Evolutionary conservation across 2,888 invertebrate genomes (phyloP).

Genomic region (Drosophila sordidapex): DNA sequence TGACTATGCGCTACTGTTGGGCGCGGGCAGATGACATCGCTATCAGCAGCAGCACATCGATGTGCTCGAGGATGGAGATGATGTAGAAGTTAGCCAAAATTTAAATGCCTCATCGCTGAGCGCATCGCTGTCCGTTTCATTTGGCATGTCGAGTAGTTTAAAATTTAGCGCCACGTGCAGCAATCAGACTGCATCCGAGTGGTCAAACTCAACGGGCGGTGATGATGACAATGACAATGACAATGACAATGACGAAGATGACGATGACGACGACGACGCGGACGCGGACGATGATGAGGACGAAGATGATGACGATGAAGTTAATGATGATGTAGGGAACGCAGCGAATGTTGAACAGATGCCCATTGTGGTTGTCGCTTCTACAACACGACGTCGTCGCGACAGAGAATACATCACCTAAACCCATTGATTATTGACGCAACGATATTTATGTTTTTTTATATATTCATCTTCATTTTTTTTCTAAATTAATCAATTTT

Average conservation of each 20-base stretch:
- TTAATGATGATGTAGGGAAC: conserved; percentile 21
- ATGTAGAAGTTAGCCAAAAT: conserved; percentile 76
- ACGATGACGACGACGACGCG: conserved; percentile 44
- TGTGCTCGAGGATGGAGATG: conserved; percentile 63
- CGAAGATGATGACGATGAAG: conserved; percentile 33
- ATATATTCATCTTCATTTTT: conserved; percentile 5
- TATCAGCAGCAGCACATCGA: conserved; percentile 64
- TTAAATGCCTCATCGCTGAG: conserved; percentile 76
- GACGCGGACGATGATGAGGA: conserved; percentile 34
- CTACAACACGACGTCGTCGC: conserved; percentile 54
- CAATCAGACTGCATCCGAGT: conserved; percentile 78
- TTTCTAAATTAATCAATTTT: conserved; percentile 11
- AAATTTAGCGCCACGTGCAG: conserved; percentile 79
- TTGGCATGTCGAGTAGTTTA: conserved; percentile 80
- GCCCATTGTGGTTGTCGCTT: conserved; percentile 55
- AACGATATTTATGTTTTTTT: conserved; percentile 26
- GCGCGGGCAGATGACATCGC: conserved; percentile 82
- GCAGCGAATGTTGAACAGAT: conserved; percentile 39
- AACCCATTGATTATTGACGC: conserved; percentile 32
- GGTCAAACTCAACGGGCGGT: conserved; percentile 76
- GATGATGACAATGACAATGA: conserved; percentile 63
- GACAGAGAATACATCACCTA: conserved; percentile 81
- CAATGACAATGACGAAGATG: conserved; percentile 33
- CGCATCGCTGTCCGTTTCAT: conserved; percentile 79
- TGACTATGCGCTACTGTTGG: conserved; percentile 78